These are phyloP conservation scores for Oscheius myriophilus DNA, from an alignment of 2,888 invertebrate genomes.

Conservation along the genomic window DNA sequence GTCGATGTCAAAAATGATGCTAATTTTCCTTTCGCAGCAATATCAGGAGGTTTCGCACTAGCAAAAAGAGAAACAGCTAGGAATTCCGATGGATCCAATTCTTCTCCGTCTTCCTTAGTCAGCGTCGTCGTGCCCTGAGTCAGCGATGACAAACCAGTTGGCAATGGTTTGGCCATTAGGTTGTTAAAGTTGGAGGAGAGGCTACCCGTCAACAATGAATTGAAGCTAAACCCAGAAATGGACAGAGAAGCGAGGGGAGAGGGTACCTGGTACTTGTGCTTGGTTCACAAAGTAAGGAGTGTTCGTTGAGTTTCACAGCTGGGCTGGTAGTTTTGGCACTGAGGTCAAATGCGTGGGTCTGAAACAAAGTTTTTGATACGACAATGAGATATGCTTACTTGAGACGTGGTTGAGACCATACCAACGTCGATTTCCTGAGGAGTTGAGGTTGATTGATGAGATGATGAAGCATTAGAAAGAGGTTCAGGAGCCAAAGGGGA, in stretches of 20 bases:
- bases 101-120: constrained; percentile 2
- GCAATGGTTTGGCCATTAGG: neutral
- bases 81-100: neutral
- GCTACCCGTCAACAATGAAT: neutral
- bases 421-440: constrained; percentile 30
- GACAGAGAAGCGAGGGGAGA: neutral
- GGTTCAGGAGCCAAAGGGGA: constrained; percentile 13
- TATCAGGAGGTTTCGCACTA: neutral
- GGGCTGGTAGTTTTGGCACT: constrained; percentile 13
- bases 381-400: too few relatives aligned
- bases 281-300: constrained; percentile 7
- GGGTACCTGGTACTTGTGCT: constrained; percentile 17
- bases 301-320: constrained; percentile 2
- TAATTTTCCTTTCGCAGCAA: neutral
- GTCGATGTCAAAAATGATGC: neutral
- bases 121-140: neutral
- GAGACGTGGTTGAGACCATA: neutral
- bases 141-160: too few relatives aligned
- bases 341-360: constrained; percentile 11
- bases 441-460: constrained; percentile 31
- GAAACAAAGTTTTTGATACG: too few relatives aligned
- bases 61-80: constrained; percentile 6
- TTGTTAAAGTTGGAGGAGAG: neutral
- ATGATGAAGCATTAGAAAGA: constrained; percentile 27
- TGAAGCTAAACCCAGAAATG: neutral